Evolutionary conservation across 2,888 invertebrate genomes (phyloP).

Genomic region (Galeopsomyia nigrocyanea): DNA sequence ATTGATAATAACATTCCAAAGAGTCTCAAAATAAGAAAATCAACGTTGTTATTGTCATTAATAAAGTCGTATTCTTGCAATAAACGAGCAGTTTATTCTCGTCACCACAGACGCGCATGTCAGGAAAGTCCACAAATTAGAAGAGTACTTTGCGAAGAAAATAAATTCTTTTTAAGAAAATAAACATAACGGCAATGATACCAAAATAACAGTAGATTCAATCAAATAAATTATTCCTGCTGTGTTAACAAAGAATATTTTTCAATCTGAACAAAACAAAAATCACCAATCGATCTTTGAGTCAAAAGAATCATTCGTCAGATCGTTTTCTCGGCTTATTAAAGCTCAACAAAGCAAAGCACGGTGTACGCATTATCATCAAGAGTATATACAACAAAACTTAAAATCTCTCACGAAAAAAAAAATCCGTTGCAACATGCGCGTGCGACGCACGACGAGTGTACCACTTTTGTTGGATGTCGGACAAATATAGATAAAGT

Average conservation of each 20-base stretch:
- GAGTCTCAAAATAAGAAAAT: too few species aligned
- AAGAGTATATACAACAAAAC: constrained; percentile 38
- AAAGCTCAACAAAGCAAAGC: not conserved
- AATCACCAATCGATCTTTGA: not conserved
- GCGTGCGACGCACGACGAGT: constrained; percentile 45
- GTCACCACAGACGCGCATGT: too few species aligned
- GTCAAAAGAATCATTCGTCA: not conserved
- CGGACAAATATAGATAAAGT: constrained; percentile 62
- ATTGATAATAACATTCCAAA: too few species aligned
- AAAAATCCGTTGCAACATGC: constrained; percentile 40
- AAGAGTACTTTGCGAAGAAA: too few species aligned
- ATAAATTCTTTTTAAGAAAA: too few species aligned
- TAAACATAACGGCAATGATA: too few species aligned
- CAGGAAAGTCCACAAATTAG: too few species aligned
- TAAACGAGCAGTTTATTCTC: too few species aligned
- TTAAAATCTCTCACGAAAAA: constrained; percentile 30
- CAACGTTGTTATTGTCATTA: too few species aligned
- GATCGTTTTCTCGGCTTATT: constrained; percentile 19
- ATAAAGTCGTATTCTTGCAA: too few species aligned
- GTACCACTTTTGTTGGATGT: constrained; percentile 59
- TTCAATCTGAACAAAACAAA: not conserved
- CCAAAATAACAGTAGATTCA: too few species aligned
- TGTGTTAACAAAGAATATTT: not conserved
- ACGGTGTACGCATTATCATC: constrained; percentile 4
- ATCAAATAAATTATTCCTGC: too few species aligned